A percentile compares a stretch with the other conserved stretches of the same genome.
phyloP scores from a whole-genome alignment of 2,888 invertebrate species.

The Pinctada fucata region DNA sequence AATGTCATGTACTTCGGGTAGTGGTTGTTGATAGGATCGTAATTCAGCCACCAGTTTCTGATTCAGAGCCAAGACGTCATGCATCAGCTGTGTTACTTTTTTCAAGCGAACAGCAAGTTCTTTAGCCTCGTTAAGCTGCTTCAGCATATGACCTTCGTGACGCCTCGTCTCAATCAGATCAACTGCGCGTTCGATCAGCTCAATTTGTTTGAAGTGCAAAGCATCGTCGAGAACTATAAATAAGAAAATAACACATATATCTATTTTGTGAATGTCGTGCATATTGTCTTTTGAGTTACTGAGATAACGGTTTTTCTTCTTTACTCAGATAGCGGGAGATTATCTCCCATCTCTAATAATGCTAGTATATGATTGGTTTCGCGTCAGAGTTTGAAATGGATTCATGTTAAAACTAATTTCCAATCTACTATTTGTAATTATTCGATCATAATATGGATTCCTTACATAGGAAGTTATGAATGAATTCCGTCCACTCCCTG shows the following conservation, averaged over 20 bases:
- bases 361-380: too few relatives aligned
- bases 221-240: slow-evolving; percentile 53
- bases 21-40: slow-evolving; percentile 68
- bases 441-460: too few relatives aligned
- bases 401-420: too few relatives aligned
- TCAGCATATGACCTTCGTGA: slow-evolving; percentile 50
- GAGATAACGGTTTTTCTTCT: too few relatives aligned
- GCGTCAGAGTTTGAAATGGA: too few relatives aligned
- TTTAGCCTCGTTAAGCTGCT: slow-evolving; percentile 55
- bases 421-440: too few relatives aligned
- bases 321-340: too few relatives aligned
- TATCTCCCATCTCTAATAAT: too few relatives aligned
- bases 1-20: slow-evolving; percentile 65
- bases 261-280: not conserved
- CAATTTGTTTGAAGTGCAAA: slow-evolving; percentile 53
- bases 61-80: slow-evolving; percentile 64
- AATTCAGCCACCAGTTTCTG: slow-evolving; percentile 74
- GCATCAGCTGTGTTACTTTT: slow-evolving; percentile 58
- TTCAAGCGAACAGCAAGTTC: slow-evolving; percentile 57
- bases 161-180: slow-evolving; percentile 58
- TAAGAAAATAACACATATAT: not conserved
- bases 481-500: too few relatives aligned
- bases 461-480: too few relatives aligned
- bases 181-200: slow-evolving; percentile 54
- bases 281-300: not conserved